Base-by-base conservation (phyloP, 2,113 vertebrate genomes). In the Urocolius indicus region DNA sequence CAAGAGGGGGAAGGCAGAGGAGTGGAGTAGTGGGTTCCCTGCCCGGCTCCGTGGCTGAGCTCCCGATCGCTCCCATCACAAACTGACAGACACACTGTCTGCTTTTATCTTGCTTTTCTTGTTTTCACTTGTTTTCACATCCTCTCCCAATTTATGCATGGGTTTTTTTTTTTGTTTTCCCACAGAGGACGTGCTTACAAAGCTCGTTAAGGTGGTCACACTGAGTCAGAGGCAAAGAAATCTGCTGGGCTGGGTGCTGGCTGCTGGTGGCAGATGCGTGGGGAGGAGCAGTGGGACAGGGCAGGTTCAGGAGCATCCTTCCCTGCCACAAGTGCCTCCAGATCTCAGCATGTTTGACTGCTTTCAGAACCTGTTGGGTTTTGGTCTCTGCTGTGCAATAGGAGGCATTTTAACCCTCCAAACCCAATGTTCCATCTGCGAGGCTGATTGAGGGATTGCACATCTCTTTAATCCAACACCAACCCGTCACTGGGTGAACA, bases 241-340 rank as follows among this genome's bases (percentile, higher is more conserved):
- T 13, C 65, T 17, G 57, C 87, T 49, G 36, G 4, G 49, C 76
- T 69, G 0, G 0, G 38, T 1, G 30, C 34, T 0, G 1, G 61
- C 2, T 1, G 79, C 2, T 12, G 9, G 43, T 43, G 34, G 26
- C 10, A 30, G 71, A 22, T 0, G 1, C 9, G n/a, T 67, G 27
- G 38, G 38, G 38, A 49, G 30, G 17, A 48, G 49, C 0, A 0
- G 13, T 67, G 78, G 82, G 67, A 75, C 22, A 29, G 73, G 61
- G 38, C 6, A 7, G 0, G 0, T 20, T 27, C 1, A 5, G 68
- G 63, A 52, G 46, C 52, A n/a, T 21, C 49, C 84, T 65, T 65
- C 41, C 34, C 69, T 66, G 46, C 16, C 3, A 12, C 3, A 1
- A 11, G 1, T 1, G 0, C 10, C 21, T 34, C n/a, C 17, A 1